phyloP scores from a whole-genome alignment of 2,888 invertebrate species.

The Ochlodes sylvanus region DNA sequence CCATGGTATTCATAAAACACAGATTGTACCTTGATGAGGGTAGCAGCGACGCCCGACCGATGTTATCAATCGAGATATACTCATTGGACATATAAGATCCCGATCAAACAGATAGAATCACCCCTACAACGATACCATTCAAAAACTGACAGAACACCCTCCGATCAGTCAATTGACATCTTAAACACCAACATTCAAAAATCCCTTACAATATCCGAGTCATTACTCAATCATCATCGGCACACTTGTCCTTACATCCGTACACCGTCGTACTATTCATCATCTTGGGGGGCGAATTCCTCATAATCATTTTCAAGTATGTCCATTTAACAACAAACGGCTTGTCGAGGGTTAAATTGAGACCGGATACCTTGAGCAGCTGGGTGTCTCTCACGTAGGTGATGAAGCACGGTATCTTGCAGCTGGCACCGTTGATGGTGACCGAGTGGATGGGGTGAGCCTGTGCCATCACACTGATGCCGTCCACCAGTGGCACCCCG shows the following conservation, averaged over 20 bases:
- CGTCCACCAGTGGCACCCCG: slow-evolving; percentile 71
- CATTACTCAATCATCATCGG: slow-evolving; percentile 11
- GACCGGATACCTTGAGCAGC: slow-evolving; percentile 57
- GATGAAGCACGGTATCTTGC: slow-evolving; percentile 60
- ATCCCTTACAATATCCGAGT: too few relatives aligned
- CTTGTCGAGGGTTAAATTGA: slow-evolving; percentile 66
- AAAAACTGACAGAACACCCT: not conserved
- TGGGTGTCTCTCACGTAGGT: slow-evolving; percentile 55
- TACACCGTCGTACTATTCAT: slow-evolving; percentile 3
- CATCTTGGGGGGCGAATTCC: not conserved
- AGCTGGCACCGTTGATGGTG: slow-evolving; percentile 57
- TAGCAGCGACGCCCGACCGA: too few relatives aligned
- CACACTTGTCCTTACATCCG: slow-evolving; percentile 11
- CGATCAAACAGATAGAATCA: too few relatives aligned
- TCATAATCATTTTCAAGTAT: slow-evolving; percentile 43
- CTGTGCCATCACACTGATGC: slow-evolving; percentile 61
- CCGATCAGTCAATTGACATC: slow-evolving; percentile 11
- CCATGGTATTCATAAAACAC: too few relatives aligned
- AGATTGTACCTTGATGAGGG: too few relatives aligned
- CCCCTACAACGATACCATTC: not conserved
- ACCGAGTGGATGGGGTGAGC: slow-evolving; percentile 55
- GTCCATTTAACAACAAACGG: slow-evolving; percentile 67
- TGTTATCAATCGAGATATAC: too few relatives aligned
- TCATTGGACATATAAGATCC: too few relatives aligned
- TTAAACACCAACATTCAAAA: not conserved